A percentile compares a stretch with the other conserved stretches of the same genome.
phyloP scores from a whole-genome alignment of 1,140 invertebrate genomes.

The Chironomus tepperi region DNA sequence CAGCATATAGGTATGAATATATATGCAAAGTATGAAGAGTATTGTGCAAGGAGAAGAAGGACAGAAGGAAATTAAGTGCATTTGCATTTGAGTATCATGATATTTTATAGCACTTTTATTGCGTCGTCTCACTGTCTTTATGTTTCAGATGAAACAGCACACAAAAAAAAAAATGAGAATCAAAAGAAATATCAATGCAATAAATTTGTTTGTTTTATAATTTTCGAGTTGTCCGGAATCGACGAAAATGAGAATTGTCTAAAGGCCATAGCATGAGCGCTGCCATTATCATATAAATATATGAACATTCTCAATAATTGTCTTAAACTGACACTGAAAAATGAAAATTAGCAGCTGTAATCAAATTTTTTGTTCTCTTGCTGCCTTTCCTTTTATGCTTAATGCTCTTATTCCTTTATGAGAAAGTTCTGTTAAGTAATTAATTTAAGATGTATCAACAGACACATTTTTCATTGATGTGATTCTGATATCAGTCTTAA shows the following conservation, averaged over 20 bases:
- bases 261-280: not conserved
- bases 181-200: slow-evolving; percentile 3
- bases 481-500: not conserved
- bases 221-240: not conserved
- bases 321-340: not conserved
- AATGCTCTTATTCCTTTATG: not conserved
- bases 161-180: not conserved
- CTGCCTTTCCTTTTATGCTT: not conserved
- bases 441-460: too few relatives aligned
- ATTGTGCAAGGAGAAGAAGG: too few relatives aligned
- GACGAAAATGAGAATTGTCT: too few relatives aligned
- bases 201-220: slow-evolving; percentile 18
- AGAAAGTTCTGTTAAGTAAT: not conserved
- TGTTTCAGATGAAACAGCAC: not conserved
- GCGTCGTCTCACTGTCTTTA: slow-evolving; percentile 9
- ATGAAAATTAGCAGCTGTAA: slow-evolving; percentile 13
- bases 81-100: slow-evolving; percentile 2
- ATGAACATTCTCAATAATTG: too few relatives aligned
- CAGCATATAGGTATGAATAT: not conserved
- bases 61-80: not conserved
- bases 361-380: not conserved
- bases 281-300: not conserved
- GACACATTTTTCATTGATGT: too few relatives aligned
- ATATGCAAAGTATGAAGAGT: too few relatives aligned
- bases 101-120: slow-evolving; percentile 20